phyloP scores from a whole-genome alignment of 1,140 invertebrate species.

The Zaprionus inermis region DNA sequence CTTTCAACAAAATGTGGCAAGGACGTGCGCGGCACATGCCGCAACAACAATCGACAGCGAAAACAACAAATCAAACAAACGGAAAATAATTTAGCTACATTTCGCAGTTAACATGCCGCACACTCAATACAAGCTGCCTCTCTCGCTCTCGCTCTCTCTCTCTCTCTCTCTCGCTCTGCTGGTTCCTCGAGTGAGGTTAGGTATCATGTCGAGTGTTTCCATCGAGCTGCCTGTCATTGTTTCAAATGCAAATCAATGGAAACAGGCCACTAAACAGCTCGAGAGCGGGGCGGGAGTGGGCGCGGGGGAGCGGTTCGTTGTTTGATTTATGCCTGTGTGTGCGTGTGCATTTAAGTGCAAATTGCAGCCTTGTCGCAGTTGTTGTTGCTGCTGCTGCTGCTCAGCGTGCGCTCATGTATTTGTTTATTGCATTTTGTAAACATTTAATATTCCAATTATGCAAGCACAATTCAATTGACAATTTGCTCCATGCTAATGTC shows the following conservation, averaged over 20 bases:
- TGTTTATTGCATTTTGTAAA: constrained; percentile 78
- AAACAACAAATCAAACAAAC: constrained; percentile 49
- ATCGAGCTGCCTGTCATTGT: constrained; percentile 64
- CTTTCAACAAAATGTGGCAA: constrained; percentile 39
- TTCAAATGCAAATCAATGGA: constrained; percentile 72
- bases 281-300: neutral
- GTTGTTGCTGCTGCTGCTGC: constrained; percentile 12
- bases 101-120: constrained; percentile 64
- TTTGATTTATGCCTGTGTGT: constrained; percentile 74
- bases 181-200: constrained; percentile 10
- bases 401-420: constrained; percentile 38
- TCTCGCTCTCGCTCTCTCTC: neutral
- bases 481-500: constrained; percentile 50
- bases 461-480: constrained; percentile 74
- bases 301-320: constrained; percentile 30
- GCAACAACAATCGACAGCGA: constrained; percentile 46
- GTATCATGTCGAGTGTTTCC: constrained; percentile 23
- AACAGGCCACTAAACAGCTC: constrained; percentile 60
- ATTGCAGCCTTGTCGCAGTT: constrained; percentile 58
- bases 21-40: constrained; percentile 4
- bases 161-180: neutral
- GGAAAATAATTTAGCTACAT: constrained; percentile 69
- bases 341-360: constrained; percentile 78
- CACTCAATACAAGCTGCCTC: constrained; percentile 46
- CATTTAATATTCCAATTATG: constrained; percentile 82